phyloP scores from a whole-genome alignment of 2,113 vertebrate species.

The Channa maculata region DNA sequence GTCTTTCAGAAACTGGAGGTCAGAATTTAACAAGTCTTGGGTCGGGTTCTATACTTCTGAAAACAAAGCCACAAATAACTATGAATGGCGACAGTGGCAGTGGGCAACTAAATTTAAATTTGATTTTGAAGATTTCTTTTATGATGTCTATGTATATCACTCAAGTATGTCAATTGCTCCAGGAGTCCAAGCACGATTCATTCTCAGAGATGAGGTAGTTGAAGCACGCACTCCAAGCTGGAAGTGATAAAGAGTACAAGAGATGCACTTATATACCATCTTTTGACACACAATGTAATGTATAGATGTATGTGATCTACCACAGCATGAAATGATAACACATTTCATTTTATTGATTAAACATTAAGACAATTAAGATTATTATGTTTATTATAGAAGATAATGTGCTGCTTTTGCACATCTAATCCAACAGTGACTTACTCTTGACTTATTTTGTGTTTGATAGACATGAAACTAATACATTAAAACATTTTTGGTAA shows the following conservation, averaged over 20 bases:
- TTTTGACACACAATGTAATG: too few species aligned
- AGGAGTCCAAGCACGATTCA: conserved; percentile 66
- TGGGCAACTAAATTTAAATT: conserved; percentile 62
- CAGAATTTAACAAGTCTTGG: conserved; percentile 48
- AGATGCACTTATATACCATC: too few species aligned
- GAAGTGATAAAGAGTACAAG: neutral
- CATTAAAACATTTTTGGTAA: too few species aligned
- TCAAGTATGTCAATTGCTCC: conserved; percentile 49
- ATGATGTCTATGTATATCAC: conserved; percentile 49
- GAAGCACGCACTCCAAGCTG: conserved; percentile 46
- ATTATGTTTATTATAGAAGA: too few species aligned
- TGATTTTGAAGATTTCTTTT: accelerated
- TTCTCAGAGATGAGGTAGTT: conserved; percentile 1
- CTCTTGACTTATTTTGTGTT: too few species aligned
- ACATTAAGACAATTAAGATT: too few species aligned
- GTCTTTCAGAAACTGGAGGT: conserved; percentile 41
- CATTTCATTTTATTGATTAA: too few species aligned
- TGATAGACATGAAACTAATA: too few species aligned
- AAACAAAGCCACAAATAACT: conserved; percentile 17
- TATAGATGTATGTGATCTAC: too few species aligned
- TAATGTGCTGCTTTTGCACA: too few species aligned
- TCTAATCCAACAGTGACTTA: too few species aligned
- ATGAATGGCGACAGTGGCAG: conserved; percentile 66
- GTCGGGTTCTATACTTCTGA: conserved; percentile 62
- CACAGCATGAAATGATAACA: too few species aligned